Evolutionary conservation across 2,888 invertebrate genomes (phyloP), one percentile per base, ranked within the genome.

Genomic region (Lasioglossum zephyrum): DNA sequence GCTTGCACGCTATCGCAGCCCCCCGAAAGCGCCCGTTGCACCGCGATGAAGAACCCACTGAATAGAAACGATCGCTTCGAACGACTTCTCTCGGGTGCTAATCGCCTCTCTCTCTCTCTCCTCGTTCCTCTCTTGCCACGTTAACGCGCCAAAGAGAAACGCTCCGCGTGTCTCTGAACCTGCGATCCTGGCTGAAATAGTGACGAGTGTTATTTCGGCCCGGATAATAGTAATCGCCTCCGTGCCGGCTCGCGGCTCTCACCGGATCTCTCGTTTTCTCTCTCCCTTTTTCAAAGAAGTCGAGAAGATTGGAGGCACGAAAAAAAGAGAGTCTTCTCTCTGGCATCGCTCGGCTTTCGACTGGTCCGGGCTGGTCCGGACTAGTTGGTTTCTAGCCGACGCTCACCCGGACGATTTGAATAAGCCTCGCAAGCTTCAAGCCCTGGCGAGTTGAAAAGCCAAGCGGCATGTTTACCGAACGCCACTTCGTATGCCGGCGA

Each of bases 401-500:
- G 53, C 22, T 73, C 44, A 57, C 16, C 39, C 83, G 87, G 80
- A 82, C 88, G 88, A 93, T 93, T 93, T 93, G 92, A 93, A 93
- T 93, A 93, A 93, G 93, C 89, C 91, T 91, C 88, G 86, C 75
- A 85, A 89, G 90, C 89, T 85, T 84, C 77, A 78, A 87, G 86
- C 89, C 87, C 75, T 78, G 81, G 79, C 75, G 81, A 89, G 92
- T 92, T 91, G 90, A 92, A 93, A 93, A 92, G 92, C 92, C 87
- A 86, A 88, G 87, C 88, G 90, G 66, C 8, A 91, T 93, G 92
- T 92, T 93, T 93, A 90, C 90, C 90, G 91, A 92, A 93, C 92
- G 91, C 91, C 91, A 92, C 93, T 93, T 93, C 92, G 92, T 93
- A 93, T 93, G 92, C 93, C 88, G 82, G 87, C 80, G 87, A 87